phyloP scores from a whole-genome alignment of 2,113 vertebrate species.

The Prionailurus viverrinus region DNA sequence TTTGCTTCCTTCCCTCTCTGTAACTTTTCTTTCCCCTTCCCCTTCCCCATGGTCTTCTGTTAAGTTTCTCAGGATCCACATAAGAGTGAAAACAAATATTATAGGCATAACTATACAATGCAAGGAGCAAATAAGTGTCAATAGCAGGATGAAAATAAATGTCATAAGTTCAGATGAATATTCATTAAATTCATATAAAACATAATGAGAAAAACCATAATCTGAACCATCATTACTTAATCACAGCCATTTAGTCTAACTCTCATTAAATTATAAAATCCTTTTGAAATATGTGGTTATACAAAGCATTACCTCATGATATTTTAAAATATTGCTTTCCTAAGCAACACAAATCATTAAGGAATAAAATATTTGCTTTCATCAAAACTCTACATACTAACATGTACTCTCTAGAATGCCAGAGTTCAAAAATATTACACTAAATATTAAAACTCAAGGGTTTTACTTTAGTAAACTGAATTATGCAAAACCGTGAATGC shows the following conservation, averaged over 20 bases:
- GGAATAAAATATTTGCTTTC: slow-evolving; percentile 60
- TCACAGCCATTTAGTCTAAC: slow-evolving; percentile 49
- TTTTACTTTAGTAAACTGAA: slow-evolving; percentile 81
- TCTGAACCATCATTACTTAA: slow-evolving; percentile 42
- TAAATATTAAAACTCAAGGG: slow-evolving; percentile 75
- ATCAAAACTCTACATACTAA: slow-evolving; percentile 68
- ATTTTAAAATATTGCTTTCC: slow-evolving; percentile 26
- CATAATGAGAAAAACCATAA: slow-evolving; percentile 38
- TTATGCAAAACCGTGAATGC: slow-evolving; percentile 82
- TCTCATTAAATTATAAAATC: slow-evolving; percentile 59
- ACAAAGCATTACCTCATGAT: neutral
- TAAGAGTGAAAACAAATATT: neutral
- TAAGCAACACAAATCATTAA: slow-evolving; percentile 61
- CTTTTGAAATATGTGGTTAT: slow-evolving; percentile 33
- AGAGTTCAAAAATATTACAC: slow-evolving; percentile 57
- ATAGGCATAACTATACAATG: neutral
- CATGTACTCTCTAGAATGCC: slow-evolving; percentile 25
- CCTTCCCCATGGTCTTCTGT: too few species aligned
- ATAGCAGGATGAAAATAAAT: slow-evolving; percentile 48
- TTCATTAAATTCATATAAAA: slow-evolving; percentile 60
- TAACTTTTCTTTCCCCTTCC: too few species aligned
- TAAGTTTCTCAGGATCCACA: too few species aligned
- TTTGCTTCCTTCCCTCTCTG: too few species aligned
- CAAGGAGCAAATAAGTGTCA: neutral
- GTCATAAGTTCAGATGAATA: slow-evolving; percentile 15